Conservation (phyloP, 1,140 invertebrate genomes). For the Habropoda laboriosa region DNA sequence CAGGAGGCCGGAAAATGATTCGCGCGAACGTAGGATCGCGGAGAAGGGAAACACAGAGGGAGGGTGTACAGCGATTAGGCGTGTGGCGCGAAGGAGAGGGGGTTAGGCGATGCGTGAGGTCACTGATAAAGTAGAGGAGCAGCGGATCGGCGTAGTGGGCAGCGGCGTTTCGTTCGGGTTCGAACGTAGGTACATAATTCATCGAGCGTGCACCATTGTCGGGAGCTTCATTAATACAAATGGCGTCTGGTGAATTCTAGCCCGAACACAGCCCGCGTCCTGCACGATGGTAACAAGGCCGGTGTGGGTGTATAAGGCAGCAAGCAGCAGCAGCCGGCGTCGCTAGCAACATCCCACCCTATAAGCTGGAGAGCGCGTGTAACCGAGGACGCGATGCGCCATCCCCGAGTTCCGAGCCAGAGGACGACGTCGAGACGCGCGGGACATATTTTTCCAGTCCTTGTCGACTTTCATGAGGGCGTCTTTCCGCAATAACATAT, state of each 20-base stretch:
- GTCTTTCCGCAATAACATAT: slow-evolving; percentile 82
- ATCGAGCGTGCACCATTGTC: slow-evolving; percentile 81
- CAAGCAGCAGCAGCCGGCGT: slow-evolving; percentile 53
- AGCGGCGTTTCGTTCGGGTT: slow-evolving; percentile 72
- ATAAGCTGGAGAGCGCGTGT: too few species aligned
- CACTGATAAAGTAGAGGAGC: slow-evolving; percentile 58
- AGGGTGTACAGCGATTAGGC: not conserved
- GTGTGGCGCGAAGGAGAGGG: not conserved
- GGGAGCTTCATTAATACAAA: slow-evolving; percentile 82
- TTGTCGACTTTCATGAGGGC: slow-evolving; percentile 82
- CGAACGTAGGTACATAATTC: slow-evolving; percentile 82
- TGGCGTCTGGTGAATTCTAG: slow-evolving; percentile 81
- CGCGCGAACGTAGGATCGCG: too few species aligned
- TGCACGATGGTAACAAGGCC: slow-evolving; percentile 61
- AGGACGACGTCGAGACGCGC: slow-evolving; percentile 59
- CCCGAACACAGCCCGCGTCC: slow-evolving; percentile 53
- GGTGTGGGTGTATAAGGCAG: slow-evolving; percentile 44
- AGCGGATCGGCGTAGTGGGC: slow-evolving; percentile 55
- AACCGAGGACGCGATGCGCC: not conserved
- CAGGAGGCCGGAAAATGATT: not conserved
- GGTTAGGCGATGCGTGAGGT: slow-evolving; percentile 56
- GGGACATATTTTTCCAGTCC: slow-evolving; percentile 80
- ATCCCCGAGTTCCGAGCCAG: not conserved
- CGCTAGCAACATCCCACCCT: too few species aligned
- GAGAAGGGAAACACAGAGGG: not conserved